Evolutionary conservation across 2,113 vertebrate genomes (phyloP).

Genomic region (Psilopogon haemacephalus): DNA sequence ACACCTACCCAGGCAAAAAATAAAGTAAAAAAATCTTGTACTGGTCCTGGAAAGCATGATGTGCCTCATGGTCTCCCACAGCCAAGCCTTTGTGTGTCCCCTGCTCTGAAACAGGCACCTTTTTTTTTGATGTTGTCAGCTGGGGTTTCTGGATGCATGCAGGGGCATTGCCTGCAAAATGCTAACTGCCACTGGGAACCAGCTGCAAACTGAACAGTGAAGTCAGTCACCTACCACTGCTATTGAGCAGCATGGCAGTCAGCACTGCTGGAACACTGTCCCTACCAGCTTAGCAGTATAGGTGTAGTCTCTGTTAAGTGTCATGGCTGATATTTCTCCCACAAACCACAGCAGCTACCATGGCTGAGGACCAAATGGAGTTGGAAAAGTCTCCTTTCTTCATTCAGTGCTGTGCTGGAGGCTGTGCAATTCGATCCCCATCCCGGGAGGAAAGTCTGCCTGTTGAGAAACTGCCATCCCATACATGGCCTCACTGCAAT

Average conservation of each 20-base stretch:
- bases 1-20: background rate
- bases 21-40: background rate
- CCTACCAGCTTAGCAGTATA: background rate
- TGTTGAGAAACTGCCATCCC: background rate
- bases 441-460: background rate
- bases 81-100: background rate
- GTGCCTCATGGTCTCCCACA: background rate
- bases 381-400: background rate
- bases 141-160: rapidly evolving
- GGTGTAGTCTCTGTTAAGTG: rapidly evolving
- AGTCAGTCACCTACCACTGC: background rate
- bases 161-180: background rate
- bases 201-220: background rate
- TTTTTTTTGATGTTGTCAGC: background rate
- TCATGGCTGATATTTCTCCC: background rate
- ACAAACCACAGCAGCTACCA: background rate
- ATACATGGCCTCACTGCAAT: rapidly evolving
- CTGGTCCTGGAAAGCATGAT: background rate
- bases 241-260: too few species aligned
- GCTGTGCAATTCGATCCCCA: background rate
- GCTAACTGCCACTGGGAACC: background rate
- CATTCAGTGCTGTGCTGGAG: rapidly evolving
- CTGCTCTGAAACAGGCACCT: background rate
- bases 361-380: background rate
- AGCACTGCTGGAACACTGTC: background rate